Conservation (phyloP, 2,888 invertebrate genomes). For the Choreutis nemorana region DNA sequence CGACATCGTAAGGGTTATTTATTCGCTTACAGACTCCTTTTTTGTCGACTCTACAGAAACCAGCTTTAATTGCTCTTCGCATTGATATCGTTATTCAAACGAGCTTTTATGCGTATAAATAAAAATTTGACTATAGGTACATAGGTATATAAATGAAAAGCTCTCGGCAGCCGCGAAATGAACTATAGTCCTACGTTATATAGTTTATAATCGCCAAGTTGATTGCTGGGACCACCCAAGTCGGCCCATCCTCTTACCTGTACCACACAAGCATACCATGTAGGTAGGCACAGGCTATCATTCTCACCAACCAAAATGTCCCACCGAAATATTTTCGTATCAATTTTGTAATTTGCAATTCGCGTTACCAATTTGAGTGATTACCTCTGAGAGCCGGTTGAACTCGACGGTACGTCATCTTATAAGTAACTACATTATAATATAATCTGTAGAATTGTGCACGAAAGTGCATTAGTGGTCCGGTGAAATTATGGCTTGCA, state of each 20-base stretch:
- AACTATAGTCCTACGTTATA: conserved; percentile 22
- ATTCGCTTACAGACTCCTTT: too few relatives aligned
- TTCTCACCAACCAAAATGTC: conserved; percentile 13
- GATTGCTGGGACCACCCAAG: conserved; percentile 58
- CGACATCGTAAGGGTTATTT: too few relatives aligned
- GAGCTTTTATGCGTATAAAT: conserved; percentile 44
- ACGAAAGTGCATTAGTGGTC: conserved; percentile 24
- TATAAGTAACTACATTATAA: too few relatives aligned
- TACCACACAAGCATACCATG: conserved; percentile 10
- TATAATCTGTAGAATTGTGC: conserved; percentile 32
- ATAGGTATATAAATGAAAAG: conserved; percentile 27
- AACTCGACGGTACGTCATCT: too few relatives aligned
- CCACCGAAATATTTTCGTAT: conserved; percentile 28
- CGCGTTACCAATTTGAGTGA: conserved; percentile 53
- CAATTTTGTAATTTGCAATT: conserved; percentile 57
- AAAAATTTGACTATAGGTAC: conserved; percentile 26
- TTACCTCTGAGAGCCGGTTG: conserved; percentile 33
- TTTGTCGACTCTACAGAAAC: conserved; percentile 14
- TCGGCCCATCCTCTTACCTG: conserved; percentile 31
- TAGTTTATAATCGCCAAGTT: conserved; percentile 42
- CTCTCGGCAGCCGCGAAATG: conserved; percentile 24
- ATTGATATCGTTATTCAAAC: conserved; percentile 38
- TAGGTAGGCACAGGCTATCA: conserved; percentile 6
- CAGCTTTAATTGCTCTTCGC: conserved; percentile 37
- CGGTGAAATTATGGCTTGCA: too few relatives aligned